Evolutionary conservation across 2,113 vertebrate genomes (phyloP).

Genomic region (Nycticebus coucang): DNA sequence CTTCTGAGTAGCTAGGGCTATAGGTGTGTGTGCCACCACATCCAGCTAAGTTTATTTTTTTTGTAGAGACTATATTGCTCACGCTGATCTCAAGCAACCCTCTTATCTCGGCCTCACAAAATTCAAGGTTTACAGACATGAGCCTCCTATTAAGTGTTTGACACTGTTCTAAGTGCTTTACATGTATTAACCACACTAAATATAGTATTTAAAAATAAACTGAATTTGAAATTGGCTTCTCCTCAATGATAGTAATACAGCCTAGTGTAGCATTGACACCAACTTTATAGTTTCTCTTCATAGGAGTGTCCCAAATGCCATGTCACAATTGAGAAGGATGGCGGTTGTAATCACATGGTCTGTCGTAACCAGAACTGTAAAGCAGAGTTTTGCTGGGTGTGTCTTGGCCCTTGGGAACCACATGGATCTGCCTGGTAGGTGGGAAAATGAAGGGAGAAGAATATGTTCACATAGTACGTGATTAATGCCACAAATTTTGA

Average conservation of each 20-base stretch:
- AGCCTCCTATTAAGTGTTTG: background rate
- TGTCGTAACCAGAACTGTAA: slow-evolving; percentile 99
- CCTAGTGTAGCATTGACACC: slow-evolving; percentile 78
- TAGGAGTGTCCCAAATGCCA: slow-evolving; percentile 99
- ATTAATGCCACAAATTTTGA: background rate
- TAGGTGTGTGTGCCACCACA: too few species aligned
- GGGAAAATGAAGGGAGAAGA: slow-evolving; percentile 53
- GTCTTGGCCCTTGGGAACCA: slow-evolving; percentile 99
- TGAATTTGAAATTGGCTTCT: slow-evolving; percentile 56
- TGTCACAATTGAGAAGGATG: slow-evolving; percentile 99
- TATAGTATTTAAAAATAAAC: slow-evolving; percentile 14
- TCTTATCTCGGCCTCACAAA: too few species aligned
- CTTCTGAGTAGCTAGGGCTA: too few species aligned
- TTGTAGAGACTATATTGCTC: too few species aligned
- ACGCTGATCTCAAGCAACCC: too few species aligned
- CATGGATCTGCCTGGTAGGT: slow-evolving; percentile 99
- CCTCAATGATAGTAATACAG: slow-evolving; percentile 66
- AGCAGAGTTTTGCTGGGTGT: slow-evolving; percentile 99
- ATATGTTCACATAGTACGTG: slow-evolving; percentile 54
- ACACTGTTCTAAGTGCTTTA: slow-evolving; percentile 60
- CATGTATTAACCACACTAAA: slow-evolving; percentile 44
- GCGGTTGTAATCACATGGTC: slow-evolving; percentile 99
- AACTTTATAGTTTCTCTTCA: slow-evolving; percentile 78
- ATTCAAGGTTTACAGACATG: too few species aligned
- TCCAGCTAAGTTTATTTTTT: too few species aligned